A percentile compares a stretch with the other conserved stretches of the same genome.
Conservation (phyloP, 2,797 vertebrate genomes). For the Anabacerthia variegaticeps region DNA sequence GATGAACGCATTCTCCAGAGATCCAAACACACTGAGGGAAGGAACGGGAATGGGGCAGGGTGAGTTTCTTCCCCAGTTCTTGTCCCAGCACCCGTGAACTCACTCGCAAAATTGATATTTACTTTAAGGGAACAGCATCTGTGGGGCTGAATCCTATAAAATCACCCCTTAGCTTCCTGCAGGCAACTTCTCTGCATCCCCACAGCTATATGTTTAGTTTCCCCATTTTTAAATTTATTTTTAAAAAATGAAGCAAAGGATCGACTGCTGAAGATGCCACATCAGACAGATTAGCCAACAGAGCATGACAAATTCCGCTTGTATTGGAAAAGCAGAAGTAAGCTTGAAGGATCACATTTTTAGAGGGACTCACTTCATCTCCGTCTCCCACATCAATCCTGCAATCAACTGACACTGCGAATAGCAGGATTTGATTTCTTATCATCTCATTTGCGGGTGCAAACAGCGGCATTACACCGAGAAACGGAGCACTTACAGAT, state of each 20-base stretch:
- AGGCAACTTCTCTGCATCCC: background rate
- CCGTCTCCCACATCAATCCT: background rate
- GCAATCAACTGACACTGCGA: constrained; percentile 14
- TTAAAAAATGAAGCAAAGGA: background rate
- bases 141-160: background rate
- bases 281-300: background rate
- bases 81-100: background rate
- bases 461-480: constrained; percentile 1
- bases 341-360: background rate
- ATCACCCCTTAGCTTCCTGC: background rate
- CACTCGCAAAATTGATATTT: background rate
- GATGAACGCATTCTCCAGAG: accelerated
- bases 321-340: background rate
- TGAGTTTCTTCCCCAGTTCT: background rate
- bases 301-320: accelerated
- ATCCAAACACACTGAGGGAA: background rate
- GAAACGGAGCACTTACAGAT: background rate
- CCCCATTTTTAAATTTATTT: background rate
- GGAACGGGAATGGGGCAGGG: background rate
- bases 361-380: background rate
- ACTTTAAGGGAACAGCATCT: background rate
- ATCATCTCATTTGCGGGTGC: constrained; percentile 36
- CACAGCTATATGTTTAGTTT: background rate
- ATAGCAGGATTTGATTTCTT: constrained; percentile 45
- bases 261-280: background rate